Conservation (phyloP, 2,797 vertebrate genomes). For the Eptatretus atami region DNA sequence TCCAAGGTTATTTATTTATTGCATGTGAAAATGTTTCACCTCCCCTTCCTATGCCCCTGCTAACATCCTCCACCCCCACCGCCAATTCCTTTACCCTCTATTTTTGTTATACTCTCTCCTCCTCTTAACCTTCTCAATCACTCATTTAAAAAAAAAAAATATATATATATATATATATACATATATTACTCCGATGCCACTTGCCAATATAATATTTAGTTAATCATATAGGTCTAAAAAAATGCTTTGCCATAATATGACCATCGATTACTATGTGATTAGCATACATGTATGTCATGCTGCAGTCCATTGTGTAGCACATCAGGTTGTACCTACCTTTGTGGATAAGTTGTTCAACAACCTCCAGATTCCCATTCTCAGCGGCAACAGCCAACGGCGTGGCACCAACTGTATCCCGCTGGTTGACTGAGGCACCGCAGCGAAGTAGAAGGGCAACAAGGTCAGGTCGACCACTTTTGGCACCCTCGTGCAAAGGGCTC, state of each 20-base stretch:
- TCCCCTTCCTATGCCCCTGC: too few species aligned
- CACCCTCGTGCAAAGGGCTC: conserved; percentile 47
- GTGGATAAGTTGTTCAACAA: conserved; percentile 39
- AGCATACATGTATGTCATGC: not conserved
- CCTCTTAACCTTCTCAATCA: conserved; percentile 6
- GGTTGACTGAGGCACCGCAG: conserved; percentile 23
- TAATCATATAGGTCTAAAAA: not conserved
- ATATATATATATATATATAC: too few species aligned
- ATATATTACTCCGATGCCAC: not conserved
- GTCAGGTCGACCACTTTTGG: conserved; percentile 26
- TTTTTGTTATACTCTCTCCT: too few species aligned
- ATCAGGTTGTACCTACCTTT: conserved; percentile 18
- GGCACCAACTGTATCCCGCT: conserved; percentile 25
- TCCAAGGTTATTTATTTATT: too few species aligned
- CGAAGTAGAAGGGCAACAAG: conserved; percentile 28
- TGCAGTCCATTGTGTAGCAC: not conserved
- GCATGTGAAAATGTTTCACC: too few species aligned
- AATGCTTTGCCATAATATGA: too few species aligned
- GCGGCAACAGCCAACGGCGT: conserved; percentile 34
- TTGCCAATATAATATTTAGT: conserved; percentile 8
- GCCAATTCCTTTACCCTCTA: too few species aligned
- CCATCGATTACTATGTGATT: not conserved
- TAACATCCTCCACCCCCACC: too few species aligned
- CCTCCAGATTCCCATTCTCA: conserved; percentile 26
- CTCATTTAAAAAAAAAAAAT: conserved; percentile 12